Percentiles rank a stretch among this genome's conserved stretches.
phyloP scores from a whole-genome alignment of 2,888 invertebrate genomes.

The Gryllus longicercus region DNA sequence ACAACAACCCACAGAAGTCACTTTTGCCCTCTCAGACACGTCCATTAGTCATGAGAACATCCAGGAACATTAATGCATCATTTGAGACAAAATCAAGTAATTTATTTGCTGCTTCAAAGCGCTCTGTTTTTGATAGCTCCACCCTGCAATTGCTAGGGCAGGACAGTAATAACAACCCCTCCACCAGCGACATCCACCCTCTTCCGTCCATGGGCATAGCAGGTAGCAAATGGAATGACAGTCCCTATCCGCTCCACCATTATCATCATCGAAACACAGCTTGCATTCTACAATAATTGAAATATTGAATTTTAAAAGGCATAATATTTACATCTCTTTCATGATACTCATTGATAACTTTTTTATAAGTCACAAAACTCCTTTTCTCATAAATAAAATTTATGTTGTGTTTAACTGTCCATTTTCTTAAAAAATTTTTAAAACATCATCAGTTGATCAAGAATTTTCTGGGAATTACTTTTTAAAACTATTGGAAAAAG shows the following conservation, averaged over 20 bases:
- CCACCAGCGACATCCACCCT: not conserved
- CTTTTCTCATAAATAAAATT: too few species aligned
- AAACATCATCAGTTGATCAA: too few species aligned
- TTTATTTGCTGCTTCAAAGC: not conserved
- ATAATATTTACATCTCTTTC: too few species aligned
- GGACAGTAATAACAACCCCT: not conserved
- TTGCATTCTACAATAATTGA: not conserved
- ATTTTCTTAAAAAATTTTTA: too few species aligned
- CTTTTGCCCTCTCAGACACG: conserved; percentile 11
- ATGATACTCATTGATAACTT: too few species aligned
- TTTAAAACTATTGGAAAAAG: too few species aligned
- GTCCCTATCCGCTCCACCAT: not conserved
- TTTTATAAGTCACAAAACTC: too few species aligned
- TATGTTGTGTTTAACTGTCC: too few species aligned
- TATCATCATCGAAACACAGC: not conserved
- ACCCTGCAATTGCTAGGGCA: not conserved
- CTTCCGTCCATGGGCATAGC: conserved; percentile 17
- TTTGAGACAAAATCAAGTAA: not conserved
- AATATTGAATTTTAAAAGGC: too few species aligned
- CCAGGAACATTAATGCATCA: not conserved
- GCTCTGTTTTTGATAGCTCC: conserved; percentile 3
- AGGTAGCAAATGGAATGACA: conserved; percentile 4
- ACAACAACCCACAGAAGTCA: conserved; percentile 7
- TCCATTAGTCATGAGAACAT: not conserved
- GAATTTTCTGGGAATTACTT: too few species aligned